Evolutionary conservation across 2,113 vertebrate species (phyloP), one percentile per base, ranked within the genome.

Genomic region (Panthera tigris): DNA sequence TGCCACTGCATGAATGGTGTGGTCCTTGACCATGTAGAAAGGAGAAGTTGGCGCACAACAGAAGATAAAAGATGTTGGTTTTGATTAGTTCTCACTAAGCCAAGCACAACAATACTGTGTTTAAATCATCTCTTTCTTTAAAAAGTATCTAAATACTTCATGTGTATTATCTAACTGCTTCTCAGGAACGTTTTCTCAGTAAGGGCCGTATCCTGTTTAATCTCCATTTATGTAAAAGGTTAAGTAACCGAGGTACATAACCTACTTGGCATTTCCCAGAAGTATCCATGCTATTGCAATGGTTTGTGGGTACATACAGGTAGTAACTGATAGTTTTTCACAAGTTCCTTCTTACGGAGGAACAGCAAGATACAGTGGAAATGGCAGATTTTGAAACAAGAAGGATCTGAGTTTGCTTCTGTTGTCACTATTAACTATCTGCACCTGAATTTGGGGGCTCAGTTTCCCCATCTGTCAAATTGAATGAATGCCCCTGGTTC

Each of bases 61-160:
- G 61, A 41, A 84, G 31, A 79, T 5, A 79, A 69, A 83, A 79
- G 68, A 74, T 36, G 23, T 15, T 55, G 5, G 50, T 93, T 97
- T 79, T 5, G 33, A 13, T 83, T 92, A 25, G n/a, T 55, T 94
- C 81, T 68, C 36, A 88, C 25, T 71, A 92, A 96, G 48, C 86
- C 39, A 93, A 87, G 41, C 27, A 81, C 1, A 36, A 25, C 39
- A 85, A 14, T 80, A 61, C 79, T 52, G 18, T 69, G 5, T 81
- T 97, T 92, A 83, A 92, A 87, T 88, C 48, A 48, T 55, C 91
- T 16, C 13, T 90, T 89, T 57, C 33, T 79, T 89, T 94, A 27
- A 74, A 90, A 92, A 76, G 9, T 33, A 21, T 93, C 57, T 82
- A 36, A 95, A 50, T n/a, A 57, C 41, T 92, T 91, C 33, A 52